Evolutionary conservation across 2,888 invertebrate genomes (phyloP).

Genomic region (Panzeria rudis): DNA sequence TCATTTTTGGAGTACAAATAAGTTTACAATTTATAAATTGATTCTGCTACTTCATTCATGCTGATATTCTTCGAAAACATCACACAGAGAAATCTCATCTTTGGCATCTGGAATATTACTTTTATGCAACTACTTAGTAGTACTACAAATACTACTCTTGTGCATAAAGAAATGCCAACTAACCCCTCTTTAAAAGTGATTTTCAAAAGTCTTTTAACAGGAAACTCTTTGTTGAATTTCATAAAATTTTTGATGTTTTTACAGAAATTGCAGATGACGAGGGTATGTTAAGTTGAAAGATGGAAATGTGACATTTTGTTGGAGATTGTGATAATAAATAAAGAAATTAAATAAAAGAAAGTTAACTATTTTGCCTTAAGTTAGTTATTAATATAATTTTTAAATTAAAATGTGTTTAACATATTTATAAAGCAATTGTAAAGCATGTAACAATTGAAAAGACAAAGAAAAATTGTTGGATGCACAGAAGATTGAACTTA

Average conservation of each 20-base stretch:
- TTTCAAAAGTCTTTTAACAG: slow-evolving; percentile 50
- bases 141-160: background rate
- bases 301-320: background rate
- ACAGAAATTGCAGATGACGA: background rate
- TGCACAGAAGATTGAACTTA: too few species aligned
- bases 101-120: slow-evolving; percentile 57
- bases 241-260: background rate
- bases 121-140: slow-evolving; percentile 21
- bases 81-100: slow-evolving; percentile 40
- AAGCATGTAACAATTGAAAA: too few species aligned
- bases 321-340: background rate
- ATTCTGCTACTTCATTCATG: slow-evolving; percentile 8
- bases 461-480: too few species aligned
- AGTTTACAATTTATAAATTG: slow-evolving; percentile 63
- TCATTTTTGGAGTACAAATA: background rate
- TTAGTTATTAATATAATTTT: too few species aligned
- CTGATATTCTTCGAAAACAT: slow-evolving; percentile 22
- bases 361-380: too few species aligned
- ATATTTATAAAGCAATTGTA: too few species aligned
- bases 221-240: slow-evolving; percentile 37
- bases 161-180: slow-evolving; percentile 6
- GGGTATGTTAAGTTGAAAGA: background rate
- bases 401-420: too few species aligned
- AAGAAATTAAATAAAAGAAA: too few species aligned
- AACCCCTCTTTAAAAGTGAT: slow-evolving; percentile 52